phyloP scores from a whole-genome alignment of 1,140 invertebrate genomes.

The Trinorchestia longiramus region DNA sequence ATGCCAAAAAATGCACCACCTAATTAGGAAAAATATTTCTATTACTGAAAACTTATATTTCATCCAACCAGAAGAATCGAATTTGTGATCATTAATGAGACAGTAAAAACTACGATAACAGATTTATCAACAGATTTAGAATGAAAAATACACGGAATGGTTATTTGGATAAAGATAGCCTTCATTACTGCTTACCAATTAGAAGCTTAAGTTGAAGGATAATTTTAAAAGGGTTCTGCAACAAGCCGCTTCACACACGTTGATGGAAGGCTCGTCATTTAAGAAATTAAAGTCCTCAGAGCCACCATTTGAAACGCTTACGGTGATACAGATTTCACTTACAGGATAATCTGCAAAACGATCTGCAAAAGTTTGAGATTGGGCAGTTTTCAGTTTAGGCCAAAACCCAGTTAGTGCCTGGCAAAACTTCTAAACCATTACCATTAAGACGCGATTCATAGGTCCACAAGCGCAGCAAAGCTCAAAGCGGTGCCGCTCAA shows the following conservation, averaged over 20 bases:
- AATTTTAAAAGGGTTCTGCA: background rate
- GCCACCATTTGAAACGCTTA: background rate
- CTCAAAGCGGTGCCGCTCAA: conserved; percentile 29
- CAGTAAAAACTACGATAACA: no score
- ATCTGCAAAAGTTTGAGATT: conserved; percentile 26
- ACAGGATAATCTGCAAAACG: conserved; percentile 39
- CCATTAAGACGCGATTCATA: conserved; percentile 39
- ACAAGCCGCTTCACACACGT: background rate
- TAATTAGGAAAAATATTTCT: no score
- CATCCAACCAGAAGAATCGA: no score
- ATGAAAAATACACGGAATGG: no score
- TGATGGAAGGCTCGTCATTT: background rate
- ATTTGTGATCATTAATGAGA: no score
- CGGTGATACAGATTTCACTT: background rate
- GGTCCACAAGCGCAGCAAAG: background rate
- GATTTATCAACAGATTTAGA: no score
- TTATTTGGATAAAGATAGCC: background rate
- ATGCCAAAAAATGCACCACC: no score
- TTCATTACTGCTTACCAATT: background rate
- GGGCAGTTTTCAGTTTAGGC: conserved; percentile 10
- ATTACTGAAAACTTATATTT: no score
- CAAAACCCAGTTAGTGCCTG: conserved; percentile 1
- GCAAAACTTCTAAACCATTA: conserved; percentile 19
- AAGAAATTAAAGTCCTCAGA: background rate
- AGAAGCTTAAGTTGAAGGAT: background rate